Evolutionary conservation across 2,113 vertebrate genomes (phyloP), one percentile per base, ranked within the genome.

Genomic region (Noturus placidus): DNA sequence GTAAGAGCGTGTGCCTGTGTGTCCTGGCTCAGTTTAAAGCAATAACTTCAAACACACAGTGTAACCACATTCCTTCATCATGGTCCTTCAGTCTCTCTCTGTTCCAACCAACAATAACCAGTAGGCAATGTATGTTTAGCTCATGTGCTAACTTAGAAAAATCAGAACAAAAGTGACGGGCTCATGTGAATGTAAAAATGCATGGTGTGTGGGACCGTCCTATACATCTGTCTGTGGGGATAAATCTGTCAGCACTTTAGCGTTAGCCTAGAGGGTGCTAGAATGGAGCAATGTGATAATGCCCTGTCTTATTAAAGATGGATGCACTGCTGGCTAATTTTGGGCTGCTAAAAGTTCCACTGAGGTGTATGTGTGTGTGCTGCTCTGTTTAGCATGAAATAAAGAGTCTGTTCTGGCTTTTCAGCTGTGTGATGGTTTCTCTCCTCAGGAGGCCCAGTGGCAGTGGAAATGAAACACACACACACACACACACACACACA

Each of bases 181-280:
- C 82, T 84, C 46, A 84, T 42, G 70, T 78, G 86, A 87, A 76
- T 77, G 86, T 78, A 76, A 86, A 63, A 91, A 92, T 81, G 89
- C 78, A 78, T 15, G 52, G 61, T 86, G 82, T 84, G 82, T 90
- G 87, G 84, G 89, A 91, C 87, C 83, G 88, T 70, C 84, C 72
- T 76, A 82, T 56, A 83, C 87, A 77, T 90, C 67, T 91, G 92
- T 92, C 90, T 91, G 78, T 77, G 85, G 86, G 92, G 90, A 89
- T 93, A 92, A 91, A 94, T 92, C 91, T 93, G 91, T 93, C 92
- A 92, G 86, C 90, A 83, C 82, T 82, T 84, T 35, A 38, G 87
- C 67, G 50, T 69, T 82, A 83, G 85, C 83, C 81, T 90, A 84
- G 82, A 80, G 88, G 90, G 91, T 91, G 78, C 89, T 70, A 30